Evolutionary conservation across 2,113 vertebrate species (phyloP), one percentile per base, ranked within the genome.

Genomic region (Zapornia atra): DNA sequence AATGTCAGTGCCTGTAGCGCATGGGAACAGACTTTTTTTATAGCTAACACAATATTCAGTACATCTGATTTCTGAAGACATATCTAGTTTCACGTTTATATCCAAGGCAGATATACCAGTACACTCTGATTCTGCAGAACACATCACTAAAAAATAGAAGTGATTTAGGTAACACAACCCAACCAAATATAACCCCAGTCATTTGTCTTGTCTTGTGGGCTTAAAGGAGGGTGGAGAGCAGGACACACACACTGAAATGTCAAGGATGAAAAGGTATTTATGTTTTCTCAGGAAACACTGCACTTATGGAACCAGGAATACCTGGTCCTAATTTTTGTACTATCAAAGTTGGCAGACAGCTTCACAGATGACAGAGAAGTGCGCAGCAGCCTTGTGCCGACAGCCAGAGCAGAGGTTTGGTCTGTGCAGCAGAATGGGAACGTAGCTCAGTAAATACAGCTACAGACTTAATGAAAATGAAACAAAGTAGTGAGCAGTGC

Each of bases 271-370:
- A 82, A 50, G 4, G 20, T 34, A 16, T 54, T 89, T 38, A 6
- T 57, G 20, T 31, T 33, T 53, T 50, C 53, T 77, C 71, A 46
- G 54, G 63, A 29, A 83, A 8, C 3, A 42, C 7, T 7, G 60
- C 8, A 29, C 22, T 20, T 17, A 26, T 33, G 42, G 5, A 17
- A 21, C 4, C 11, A 48, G 73, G 61, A 82, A 14, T 82, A 24
- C 28, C 33, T 48, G 34, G n/a, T 24, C 22, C 42, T 82, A 22
- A 25, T 31, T 71, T 82, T 64, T 56, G 71, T 10, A 2, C 29
- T 60, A 0, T 38, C 8, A 6, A 26, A 51, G 29, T 0, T 68
- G 56, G 60, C 56, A 81, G 18, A 4, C 28, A 5, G 2, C 18
- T 44, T 73, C 38, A 61, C 77, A 86, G 76, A 8, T 24, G 64